Evolutionary conservation across 2,797 vertebrate genomes (phyloP), one percentile per base, ranked within the genome.

Genomic region (Galaxias olidus): DNA sequence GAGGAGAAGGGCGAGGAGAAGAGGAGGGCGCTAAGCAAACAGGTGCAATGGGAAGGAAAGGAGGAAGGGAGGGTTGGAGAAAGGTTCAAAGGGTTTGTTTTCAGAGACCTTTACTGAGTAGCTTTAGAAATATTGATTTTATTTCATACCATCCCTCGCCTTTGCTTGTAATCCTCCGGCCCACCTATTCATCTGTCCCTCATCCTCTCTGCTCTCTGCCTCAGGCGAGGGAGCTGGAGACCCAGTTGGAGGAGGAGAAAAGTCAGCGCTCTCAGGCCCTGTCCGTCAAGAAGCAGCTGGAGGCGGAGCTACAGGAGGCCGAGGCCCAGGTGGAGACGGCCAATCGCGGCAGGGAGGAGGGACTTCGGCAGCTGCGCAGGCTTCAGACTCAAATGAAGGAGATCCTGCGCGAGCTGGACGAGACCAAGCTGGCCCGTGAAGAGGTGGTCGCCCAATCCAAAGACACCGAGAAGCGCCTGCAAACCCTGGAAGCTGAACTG

Each of bases 1-100:
- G 95, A 96, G 5, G 94, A 96, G 77, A 92, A 94, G n/a, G 93
- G 93, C 0, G 95, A 97, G 68, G 96, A 97, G 82, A 93, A 96
- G 85, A 91, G 94, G 72, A 89, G 94, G 59, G 89, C 92, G 0
- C 92, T 97, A 54, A 91, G 91, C 87, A 97, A 96, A 84, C 95
- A 97, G 94, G 95, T 96, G 65, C 50, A 2, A 30, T 30, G 30
- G 30, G 30, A n/a, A 4, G 12, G 0, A 10, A 49, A 7, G 47
- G 46, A 50, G 49, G 8, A 50, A 17, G 20, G 17, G 9, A 47
- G 19, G 44, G 54, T 48, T 15, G 6, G 8, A 55, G 50, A 48
- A 42, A 9, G 50, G 0, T 14, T 11, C 1, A 14, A 4, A 41
- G 57, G 47, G 50, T 30, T 30, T 30, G 30, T 30, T 30, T 30